Evolutionary conservation across 1,140 invertebrate species (phyloP), one percentile per base, ranked within the genome.

Genomic region (Orius insidiosus): DNA sequence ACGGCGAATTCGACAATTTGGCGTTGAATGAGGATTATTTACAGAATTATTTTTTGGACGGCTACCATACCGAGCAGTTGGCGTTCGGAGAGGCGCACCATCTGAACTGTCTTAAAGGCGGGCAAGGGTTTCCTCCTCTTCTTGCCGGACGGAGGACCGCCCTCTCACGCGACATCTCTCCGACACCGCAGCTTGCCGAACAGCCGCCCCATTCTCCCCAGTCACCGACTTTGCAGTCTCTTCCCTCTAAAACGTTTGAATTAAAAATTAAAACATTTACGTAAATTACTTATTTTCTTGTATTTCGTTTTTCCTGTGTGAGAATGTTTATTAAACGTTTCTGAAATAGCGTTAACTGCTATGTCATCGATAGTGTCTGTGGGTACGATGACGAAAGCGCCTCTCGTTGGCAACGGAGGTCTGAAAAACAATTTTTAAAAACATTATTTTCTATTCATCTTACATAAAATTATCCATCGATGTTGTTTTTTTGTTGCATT

Each of bases 191-290:
- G 32, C 79, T 76, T 55, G 80, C 79, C 60, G 78, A 83, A 64
- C 86, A 92, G 10, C 72, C 63, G 52, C 80, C 79, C 86, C 86
- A 92, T 48, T 76, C 71, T 2, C 78, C 76, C 87, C 86, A 92
- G 48, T 83, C 78, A 40, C 78, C 72, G n/a, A 90, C 82, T 52
- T 77, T 74, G 60, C 87, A 90, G 59, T 88, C 80, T 55, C 76
- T 66, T 42, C 74, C 70, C 30, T 52, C 54, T 54, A 55, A 24
- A 24, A 3, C 24, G 24, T 24, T 24, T 24, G 24, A 24, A 24
- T 24, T 24, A 14, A 45, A 34, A 34, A 43, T 6, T 7, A 30
- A 8, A 43, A 10, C 16, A 18, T 16, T 42, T 18, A 13, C 6
- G 5, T 38, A 40, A 40, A 5, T 40, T 40, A 43, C 16, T 30